These are phyloP conservation scores for Oreohelix idahoensis DNA, from an alignment of 1,140 invertebrate species.

Conservation along the genomic window DNA sequence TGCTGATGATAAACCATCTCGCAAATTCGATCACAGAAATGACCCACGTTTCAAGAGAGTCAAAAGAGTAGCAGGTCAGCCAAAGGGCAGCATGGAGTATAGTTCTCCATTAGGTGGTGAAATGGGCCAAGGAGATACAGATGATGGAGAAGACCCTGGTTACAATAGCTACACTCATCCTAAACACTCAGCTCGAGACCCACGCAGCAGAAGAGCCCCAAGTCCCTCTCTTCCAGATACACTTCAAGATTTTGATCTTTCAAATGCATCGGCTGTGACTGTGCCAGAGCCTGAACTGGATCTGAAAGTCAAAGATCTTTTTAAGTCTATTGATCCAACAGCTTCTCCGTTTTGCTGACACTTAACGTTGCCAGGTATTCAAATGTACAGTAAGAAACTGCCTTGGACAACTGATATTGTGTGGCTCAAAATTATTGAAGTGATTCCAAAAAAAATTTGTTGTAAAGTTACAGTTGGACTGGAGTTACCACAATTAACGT, in stretches of 20 bases:
- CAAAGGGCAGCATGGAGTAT: constrained; percentile 65
- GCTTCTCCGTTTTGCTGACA: constrained; percentile 71
- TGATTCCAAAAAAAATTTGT: no score
- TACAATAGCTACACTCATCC: constrained; percentile 66
- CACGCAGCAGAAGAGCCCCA: constrained; percentile 41
- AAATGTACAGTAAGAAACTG: no score
- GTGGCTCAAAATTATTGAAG: no score
- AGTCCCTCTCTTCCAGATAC: constrained; percentile 43
- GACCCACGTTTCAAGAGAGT: constrained; percentile 66
- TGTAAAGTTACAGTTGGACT: no score
- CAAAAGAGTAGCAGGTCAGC: constrained; percentile 56
- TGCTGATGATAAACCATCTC: constrained; percentile 44
- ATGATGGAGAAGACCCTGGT: constrained; percentile 36
- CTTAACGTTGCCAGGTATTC: neutral
- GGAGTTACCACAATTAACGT: no score
- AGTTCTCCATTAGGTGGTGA: constrained; percentile 64
- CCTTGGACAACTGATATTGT: no score
- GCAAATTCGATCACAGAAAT: constrained; percentile 66
- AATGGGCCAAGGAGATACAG: constrained; percentile 41
- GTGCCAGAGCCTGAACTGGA: constrained; percentile 47
- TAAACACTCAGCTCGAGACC: constrained; percentile 29
- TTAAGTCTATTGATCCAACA: constrained; percentile 72
- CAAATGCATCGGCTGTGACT: constrained; percentile 25
- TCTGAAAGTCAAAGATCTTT: constrained; percentile 67
- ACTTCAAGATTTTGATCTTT: constrained; percentile 35